Conservation (phyloP, 1,140 invertebrate genomes). For the Oncopeltus fasciatus region DNA sequence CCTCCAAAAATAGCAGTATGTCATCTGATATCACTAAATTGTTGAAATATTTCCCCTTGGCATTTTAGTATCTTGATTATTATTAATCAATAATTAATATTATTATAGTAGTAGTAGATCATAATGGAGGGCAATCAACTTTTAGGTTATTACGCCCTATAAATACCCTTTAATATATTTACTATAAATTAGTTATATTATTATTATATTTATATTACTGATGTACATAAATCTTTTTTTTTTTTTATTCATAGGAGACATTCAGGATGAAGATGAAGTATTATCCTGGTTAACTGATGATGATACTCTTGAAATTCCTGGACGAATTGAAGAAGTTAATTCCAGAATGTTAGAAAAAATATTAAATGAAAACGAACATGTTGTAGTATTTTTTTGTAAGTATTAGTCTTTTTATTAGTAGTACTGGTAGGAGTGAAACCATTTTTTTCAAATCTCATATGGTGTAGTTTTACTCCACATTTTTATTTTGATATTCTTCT, state of each 20-base stretch:
- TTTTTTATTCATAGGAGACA: slow-evolving; percentile 43
- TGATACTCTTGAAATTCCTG: slow-evolving; percentile 77
- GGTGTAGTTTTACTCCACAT: too few species aligned
- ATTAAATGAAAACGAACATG: slow-evolving; percentile 70
- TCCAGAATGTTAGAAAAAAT: slow-evolving; percentile 81
- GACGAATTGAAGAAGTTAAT: slow-evolving; percentile 88
- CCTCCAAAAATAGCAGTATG: too few species aligned
- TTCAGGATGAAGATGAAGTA: slow-evolving; percentile 81
- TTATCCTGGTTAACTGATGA: slow-evolving; percentile 83
- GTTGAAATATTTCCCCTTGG: too few species aligned
- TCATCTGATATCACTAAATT: too few species aligned
- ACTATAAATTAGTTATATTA: too few species aligned
- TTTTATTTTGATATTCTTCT: too few species aligned
- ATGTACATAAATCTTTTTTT: not conserved
- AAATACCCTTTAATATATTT: too few species aligned
- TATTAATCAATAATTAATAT: not conserved
- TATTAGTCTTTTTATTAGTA: slow-evolving; percentile 24
- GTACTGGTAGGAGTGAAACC: not conserved
- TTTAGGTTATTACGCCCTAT: too few species aligned
- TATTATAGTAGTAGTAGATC: not conserved
- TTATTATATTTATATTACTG: too few species aligned
- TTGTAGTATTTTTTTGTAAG: slow-evolving; percentile 88
- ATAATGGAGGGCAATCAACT: too few species aligned
- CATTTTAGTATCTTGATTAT: too few species aligned
- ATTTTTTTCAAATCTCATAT: not conserved